phyloP scores from a whole-genome alignment of 2,888 invertebrate genomes.

The Pristionchus arcanus region DNA sequence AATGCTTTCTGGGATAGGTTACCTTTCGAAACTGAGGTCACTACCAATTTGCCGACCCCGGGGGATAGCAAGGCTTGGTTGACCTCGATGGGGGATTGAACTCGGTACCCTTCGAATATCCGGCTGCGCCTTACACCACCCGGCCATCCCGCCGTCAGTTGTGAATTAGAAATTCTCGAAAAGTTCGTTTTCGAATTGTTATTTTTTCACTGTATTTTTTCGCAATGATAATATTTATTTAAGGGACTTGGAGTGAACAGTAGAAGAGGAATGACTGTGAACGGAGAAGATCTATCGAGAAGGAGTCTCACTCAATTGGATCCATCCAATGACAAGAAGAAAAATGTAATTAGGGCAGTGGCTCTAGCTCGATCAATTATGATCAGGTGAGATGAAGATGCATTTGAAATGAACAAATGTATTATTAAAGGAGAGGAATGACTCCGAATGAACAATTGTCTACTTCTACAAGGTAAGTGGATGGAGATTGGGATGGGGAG shows the following conservation, averaged over 20 bases:
- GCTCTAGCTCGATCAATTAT: background rate
- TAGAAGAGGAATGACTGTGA: constrained; percentile 29
- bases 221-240: background rate
- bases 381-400: background rate
- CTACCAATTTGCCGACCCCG: no score
- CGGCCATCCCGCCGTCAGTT: no score
- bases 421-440: constrained; percentile 26
- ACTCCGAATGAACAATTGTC: constrained; percentile 64
- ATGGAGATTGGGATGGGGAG: background rate
- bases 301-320: constrained; percentile 2
- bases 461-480: constrained; percentile 58
- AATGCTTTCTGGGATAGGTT: no score
- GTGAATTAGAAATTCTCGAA: no score
- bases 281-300: background rate
- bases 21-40: no score
- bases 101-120: no score
- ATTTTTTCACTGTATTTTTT: no score
- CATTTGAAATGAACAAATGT: background rate
- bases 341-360: background rate
- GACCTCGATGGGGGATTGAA: no score
- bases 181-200: no score
- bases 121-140: no score
- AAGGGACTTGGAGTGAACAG: constrained; percentile 36
- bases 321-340: background rate
- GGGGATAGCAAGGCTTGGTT: no score